Base-by-base conservation (phyloP, 37 sponge, comb jelly and placozoan species). In the Geodia barretti region DNA sequence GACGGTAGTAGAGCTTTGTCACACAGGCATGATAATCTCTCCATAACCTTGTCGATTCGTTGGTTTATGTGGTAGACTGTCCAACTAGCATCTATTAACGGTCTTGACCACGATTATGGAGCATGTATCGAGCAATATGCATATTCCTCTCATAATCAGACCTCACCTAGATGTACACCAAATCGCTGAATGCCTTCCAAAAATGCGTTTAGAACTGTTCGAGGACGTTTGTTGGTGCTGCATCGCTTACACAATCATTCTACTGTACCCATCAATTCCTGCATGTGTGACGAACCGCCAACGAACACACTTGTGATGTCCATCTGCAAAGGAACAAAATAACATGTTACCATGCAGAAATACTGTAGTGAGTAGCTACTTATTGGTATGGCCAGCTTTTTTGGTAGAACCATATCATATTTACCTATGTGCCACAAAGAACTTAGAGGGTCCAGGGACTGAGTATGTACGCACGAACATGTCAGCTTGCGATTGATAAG, bases 401-500 rank as follows among this genome's bases (percentile, higher is more conserved):
- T n/a, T n/a, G n/a, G n/a, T n/a, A n/a, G n/a, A 47, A 7, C 7
- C 54, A 47, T 14, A 47, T 14, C 14, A 14, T 7, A 47, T 17
- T 47, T 79, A 88, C 89, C 91, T 74, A 90, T 72, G 62, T 90
- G 92, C 92, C 92, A 91, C 37, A 91, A 60, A 24, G 91, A 79
- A 41, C 86, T 84, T n/a, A n/a, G n/a, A n/a, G 23, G 91, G 91
- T 30, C 83, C 82, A 47, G 85, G 79, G 11, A 87, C 84, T 25
- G 80, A 87, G 63, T 91, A 87, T 5, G 79, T 84, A 5, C 63
- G 74, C n/a, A 28, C 84, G 39, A 17, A 5, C 26, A 68, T 75
- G 64, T n/a, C 7, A 64, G 43, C 25, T 59, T 40, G 23, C 62
- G 60, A 33, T 75, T 75, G 4, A 87, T 14, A 3, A 23, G 87